Evolutionary conservation across 2,113 vertebrate genomes (phyloP), one percentile per base, ranked within the genome.

Genomic region (Electrona antarctica): DNA sequence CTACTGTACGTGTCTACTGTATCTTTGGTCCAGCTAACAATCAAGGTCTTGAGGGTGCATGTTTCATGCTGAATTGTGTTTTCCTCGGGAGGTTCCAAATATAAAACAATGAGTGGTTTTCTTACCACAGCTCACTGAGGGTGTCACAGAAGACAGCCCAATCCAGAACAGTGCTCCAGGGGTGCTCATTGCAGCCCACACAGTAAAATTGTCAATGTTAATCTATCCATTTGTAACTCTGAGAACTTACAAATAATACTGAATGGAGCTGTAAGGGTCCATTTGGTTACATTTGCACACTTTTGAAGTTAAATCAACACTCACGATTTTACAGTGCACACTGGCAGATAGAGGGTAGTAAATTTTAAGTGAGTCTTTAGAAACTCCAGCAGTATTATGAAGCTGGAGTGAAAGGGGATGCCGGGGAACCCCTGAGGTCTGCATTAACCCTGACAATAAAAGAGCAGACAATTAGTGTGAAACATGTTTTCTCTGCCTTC

Each of bases 401-500:
- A 78, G 82, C 80, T 80, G 74, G 67, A 71, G 71, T 89, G 83
- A 91, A 92, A 91, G 81, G 87, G 75, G 81, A 89, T 76, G 80
- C 78, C 65, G 67, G 64, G 83, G 91, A 84, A 88, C 92, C 93
- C 93, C 91, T 54, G 83, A 89, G 90, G 92, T 90, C 82, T 91
- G 85, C 87, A 92, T 93, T 93, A 93, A 93, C 92, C 89, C 89
- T 41, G 64, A 82, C 74, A 86, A 93, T 90, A 92, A 93, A 92
- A 76, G 91, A 91, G 88, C 71, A 88, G 85, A 90, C 89, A 92
- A 93, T 93, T 94, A 92, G 91, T 91, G 86, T 88, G 90, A 92
- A 93, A 90, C 90, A 88, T 90, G 89, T 92, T 93, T 92, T 93
- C 84, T 91, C 90, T 92, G 86, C 79, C 83, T 90, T 90, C 90